Conservation (phyloP, 2,888 invertebrate genomes). For the Polyommatus icarus region DNA sequence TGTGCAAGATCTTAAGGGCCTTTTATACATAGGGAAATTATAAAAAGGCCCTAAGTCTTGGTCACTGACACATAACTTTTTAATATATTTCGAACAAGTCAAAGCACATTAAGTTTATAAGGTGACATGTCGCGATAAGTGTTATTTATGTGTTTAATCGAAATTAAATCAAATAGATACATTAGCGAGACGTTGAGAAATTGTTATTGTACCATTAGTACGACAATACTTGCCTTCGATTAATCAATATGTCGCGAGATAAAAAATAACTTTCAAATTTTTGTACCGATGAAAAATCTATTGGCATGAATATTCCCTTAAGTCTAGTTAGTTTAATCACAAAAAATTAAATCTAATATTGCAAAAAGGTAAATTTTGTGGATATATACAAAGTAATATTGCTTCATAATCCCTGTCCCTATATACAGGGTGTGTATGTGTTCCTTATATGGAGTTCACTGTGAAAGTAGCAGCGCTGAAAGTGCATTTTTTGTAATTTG, state of each 20-base stretch:
- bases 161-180: background rate
- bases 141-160: conserved; percentile 25
- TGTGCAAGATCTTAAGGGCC: too few species aligned
- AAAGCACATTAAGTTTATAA: background rate
- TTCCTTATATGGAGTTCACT: too few species aligned
- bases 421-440: too few species aligned
- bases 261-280: background rate
- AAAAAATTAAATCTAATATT: too few species aligned
- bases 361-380: too few species aligned
- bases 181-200: conserved; percentile 12
- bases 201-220: conserved; percentile 1
- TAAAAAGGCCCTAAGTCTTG: too few species aligned
- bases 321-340: background rate
- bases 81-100: background rate
- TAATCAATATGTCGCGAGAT: background rate
- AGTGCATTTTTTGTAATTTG: too few species aligned
- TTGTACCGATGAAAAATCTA: background rate
- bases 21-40: too few species aligned
- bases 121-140: conserved; percentile 8
- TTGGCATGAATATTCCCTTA: background rate
- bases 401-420: too few species aligned
- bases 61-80: background rate
- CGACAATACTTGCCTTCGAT: conserved; percentile 1
- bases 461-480: too few species aligned
- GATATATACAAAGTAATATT: too few species aligned